Evolutionary conservation across 2,797 vertebrate genomes (phyloP).

Genomic region (Hemibagrus guttatus): DNA sequence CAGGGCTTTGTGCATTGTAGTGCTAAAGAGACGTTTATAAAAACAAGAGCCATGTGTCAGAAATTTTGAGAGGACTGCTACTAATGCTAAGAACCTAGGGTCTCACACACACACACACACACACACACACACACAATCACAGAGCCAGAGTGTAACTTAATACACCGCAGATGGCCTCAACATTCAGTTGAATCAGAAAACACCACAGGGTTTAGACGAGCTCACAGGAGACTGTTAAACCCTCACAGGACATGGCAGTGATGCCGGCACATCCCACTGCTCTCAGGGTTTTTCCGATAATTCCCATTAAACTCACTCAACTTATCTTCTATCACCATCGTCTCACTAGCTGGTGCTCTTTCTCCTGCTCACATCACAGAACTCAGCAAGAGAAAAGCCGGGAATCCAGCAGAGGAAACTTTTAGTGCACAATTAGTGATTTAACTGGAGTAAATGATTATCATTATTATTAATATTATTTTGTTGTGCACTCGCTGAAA

Average conservation of each 20-base stretch:
- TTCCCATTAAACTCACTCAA: background rate
- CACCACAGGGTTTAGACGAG: constrained; percentile 38
- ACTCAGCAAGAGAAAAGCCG: background rate
- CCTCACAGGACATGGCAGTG: constrained; percentile 56
- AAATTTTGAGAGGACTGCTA: background rate
- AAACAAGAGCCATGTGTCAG: constrained; percentile 59
- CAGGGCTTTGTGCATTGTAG: constrained; percentile 36
- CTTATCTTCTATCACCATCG: background rate
- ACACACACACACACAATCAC: background rate
- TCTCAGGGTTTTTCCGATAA: background rate
- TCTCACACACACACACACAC: background rate
- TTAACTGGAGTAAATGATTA: too few relatives aligned
- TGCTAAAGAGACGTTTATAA: constrained; percentile 56
- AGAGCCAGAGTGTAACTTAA: constrained; percentile 43
- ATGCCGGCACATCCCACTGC: constrained; percentile 61
- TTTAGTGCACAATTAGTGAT: background rate
- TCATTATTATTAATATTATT: too few relatives aligned
- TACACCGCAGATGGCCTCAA: constrained; percentile 40
- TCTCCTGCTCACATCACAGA: background rate
- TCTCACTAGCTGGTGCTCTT: background rate
- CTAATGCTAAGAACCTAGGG: background rate
- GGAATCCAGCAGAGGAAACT: background rate
- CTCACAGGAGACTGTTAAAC: constrained; percentile 51
- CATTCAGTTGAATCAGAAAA: constrained; percentile 59
- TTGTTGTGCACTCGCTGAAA: background rate